phyloP scores from a whole-genome alignment of 2,888 invertebrate species.

The Scotopteryx bipunctaria region DNA sequence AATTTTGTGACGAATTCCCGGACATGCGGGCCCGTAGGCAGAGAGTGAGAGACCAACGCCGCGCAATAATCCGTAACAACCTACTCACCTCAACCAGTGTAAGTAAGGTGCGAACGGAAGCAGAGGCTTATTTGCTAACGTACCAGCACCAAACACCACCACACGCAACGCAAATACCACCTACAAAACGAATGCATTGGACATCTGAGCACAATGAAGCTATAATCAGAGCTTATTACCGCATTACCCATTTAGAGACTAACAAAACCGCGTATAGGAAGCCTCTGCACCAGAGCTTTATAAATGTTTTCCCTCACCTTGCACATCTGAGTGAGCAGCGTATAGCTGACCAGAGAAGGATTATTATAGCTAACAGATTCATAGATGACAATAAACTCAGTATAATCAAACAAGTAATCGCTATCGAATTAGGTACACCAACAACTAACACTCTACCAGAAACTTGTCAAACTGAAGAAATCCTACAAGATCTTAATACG shows the following conservation, averaged over 20 bases:
- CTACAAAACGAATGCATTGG: constrained; percentile 12
- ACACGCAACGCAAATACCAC: neutral
- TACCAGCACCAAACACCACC: neutral
- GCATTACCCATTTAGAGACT: constrained; percentile 13
- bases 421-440: neutral
- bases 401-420: neutral
- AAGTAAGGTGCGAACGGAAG: neutral
- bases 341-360: constrained; percentile 16
- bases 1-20: constrained; percentile 12
- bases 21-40: constrained; percentile 14
- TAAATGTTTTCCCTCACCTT: constrained; percentile 6
- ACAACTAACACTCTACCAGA: neutral
- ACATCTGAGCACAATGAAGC: constrained; percentile 5
- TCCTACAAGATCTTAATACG: too few relatives aligned
- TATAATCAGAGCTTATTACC: constrained; percentile 14
- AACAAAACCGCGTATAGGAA: too few relatives aligned
- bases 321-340: constrained; percentile 15
- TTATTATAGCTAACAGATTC: constrained; percentile 12
- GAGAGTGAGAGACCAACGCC: constrained; percentile 20
- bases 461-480: too few relatives aligned
- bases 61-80: constrained; percentile 12
- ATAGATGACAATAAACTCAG: neutral
- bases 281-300: constrained; percentile 5
- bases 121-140: neutral
- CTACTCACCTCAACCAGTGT: neutral